Evolutionary conservation across 2,888 invertebrate species (phyloP).

Genomic region (Lissocephala sabroskyi): DNA sequence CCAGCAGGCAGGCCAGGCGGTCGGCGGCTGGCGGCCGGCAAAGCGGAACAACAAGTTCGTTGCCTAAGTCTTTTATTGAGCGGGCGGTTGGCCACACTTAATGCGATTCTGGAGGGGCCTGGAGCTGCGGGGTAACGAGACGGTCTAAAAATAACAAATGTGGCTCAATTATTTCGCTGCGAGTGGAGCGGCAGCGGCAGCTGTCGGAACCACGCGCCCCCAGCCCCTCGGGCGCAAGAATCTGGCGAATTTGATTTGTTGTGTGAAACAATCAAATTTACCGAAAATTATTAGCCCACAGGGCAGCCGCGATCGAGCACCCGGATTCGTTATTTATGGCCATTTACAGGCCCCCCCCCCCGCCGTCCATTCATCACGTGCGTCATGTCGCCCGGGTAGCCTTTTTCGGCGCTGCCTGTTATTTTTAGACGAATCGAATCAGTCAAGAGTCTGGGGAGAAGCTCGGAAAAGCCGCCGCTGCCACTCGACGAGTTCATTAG

Average conservation of each 20-base stretch:
- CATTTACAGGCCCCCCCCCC: slow-evolving; percentile 15
- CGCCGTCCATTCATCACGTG: slow-evolving; percentile 49
- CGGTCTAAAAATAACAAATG: slow-evolving; percentile 59
- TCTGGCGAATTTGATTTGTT: no score
- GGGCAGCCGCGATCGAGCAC: slow-evolving; percentile 27
- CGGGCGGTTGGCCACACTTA: slow-evolving; percentile 41
- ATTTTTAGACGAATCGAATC: no score
- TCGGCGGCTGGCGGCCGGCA: neutral
- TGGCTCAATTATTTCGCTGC: slow-evolving; percentile 44
- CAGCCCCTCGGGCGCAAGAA: slow-evolving; percentile 41
- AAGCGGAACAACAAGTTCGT: slow-evolving; percentile 35
- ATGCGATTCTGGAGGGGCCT: slow-evolving; percentile 36
- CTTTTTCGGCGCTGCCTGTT: no score
- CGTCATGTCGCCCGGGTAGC: slow-evolving; percentile 49
- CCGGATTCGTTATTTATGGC: slow-evolving; percentile 47
- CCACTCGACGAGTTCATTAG: no score
- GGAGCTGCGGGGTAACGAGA: slow-evolving; percentile 48
- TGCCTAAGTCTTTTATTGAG: slow-evolving; percentile 57
- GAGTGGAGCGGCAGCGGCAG: slow-evolving; percentile 2
- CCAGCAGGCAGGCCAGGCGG: neutral
- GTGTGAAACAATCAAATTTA: slow-evolving; percentile 60
- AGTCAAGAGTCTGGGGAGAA: no score
- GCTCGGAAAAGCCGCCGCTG: no score
- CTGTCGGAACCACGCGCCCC: slow-evolving; percentile 48
- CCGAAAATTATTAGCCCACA: slow-evolving; percentile 28